Conservation (phyloP, 2,797 vertebrate species). For the Neomorphus geoffroyi region DNA sequence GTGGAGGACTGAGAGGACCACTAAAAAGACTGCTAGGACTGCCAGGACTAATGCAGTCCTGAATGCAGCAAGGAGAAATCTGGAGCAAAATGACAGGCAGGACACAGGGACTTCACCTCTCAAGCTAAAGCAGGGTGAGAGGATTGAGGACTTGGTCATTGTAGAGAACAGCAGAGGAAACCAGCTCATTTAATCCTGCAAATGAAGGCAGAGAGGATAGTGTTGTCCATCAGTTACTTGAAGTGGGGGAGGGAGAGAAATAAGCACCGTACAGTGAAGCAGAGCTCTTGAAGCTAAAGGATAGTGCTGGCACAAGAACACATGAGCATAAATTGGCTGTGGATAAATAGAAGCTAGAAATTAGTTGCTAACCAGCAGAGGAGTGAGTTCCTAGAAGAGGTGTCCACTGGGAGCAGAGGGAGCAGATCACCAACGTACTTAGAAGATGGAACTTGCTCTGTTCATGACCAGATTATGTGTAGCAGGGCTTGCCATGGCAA, state of each 20-base stretch:
- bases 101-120: not conserved
- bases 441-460: not conserved
- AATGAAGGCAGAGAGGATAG: not conserved
- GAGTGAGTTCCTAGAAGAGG: slow-evolving; percentile 17
- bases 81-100: not conserved
- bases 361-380: slow-evolving; percentile 44
- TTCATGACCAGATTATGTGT: not conserved
- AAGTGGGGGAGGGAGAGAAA: not conserved
- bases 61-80: not conserved
- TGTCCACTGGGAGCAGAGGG: not conserved
- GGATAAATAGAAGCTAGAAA: slow-evolving; percentile 35
- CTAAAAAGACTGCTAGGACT: too few species aligned
- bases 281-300: slow-evolving; percentile 31
- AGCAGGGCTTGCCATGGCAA: not conserved
- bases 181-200: not conserved
- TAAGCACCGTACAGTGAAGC: not conserved
- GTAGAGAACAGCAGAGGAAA: not conserved
- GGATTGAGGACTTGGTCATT: not conserved
- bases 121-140: not conserved
- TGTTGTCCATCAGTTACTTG: not conserved
- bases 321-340: slow-evolving; percentile 34
- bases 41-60: not conserved
- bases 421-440: not conserved
- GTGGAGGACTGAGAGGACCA: not conserved
- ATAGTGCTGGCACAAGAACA: slow-evolving; percentile 44